These are phyloP conservation scores for Lycophotia porphyrea DNA, from an alignment of 2,888 invertebrate species.

Conservation along the genomic window DNA sequence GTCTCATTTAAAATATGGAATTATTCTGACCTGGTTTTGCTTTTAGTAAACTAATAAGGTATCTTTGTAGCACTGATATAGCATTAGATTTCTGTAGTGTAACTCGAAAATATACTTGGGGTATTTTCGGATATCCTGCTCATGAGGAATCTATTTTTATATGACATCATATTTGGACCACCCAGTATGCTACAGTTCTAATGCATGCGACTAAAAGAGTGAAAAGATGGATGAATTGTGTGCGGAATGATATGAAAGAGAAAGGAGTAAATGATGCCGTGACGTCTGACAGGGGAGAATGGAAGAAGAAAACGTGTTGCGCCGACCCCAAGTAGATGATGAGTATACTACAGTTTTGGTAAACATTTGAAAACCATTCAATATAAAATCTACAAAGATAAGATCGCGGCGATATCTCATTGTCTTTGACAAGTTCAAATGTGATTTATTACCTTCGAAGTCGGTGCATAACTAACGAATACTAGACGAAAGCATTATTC, in stretches of 20 bases:
- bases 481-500: slow-evolving; percentile 49
- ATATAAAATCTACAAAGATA: background rate
- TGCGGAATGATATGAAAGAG: no score
- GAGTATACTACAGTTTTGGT: no score
- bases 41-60: slow-evolving; percentile 9
- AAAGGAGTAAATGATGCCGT: no score
- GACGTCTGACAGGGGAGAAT: no score
- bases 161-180: background rate
- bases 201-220: no score
- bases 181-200: background rate
- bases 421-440: slow-evolving; percentile 30
- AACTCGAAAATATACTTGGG: background rate
- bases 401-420: slow-evolving; percentile 22
- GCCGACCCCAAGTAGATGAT: no score
- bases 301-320: no score
- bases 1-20: slow-evolving; percentile 31
- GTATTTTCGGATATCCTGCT: background rate
- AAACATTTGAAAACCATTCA: background rate
- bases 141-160: background rate
- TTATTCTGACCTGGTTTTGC: slow-evolving; percentile 16
- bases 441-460: slow-evolving; percentile 38
- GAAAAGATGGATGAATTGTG: no score
- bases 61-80: background rate
- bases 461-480: slow-evolving; percentile 19
- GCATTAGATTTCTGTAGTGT: background rate